phyloP scores from a whole-genome alignment of 2,888 invertebrate species.

The Drosophila percnosoma region DNA sequence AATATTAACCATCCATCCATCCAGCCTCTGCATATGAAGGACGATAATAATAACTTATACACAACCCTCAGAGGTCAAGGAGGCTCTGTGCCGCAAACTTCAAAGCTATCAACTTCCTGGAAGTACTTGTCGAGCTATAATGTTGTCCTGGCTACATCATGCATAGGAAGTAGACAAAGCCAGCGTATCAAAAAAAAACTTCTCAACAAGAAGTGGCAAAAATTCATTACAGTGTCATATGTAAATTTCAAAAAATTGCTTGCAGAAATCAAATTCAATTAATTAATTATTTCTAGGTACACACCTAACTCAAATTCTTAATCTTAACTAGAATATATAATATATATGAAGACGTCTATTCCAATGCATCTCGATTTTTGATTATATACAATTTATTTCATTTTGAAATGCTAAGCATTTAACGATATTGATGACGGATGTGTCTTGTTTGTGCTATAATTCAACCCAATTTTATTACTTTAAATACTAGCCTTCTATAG shows the following conservation, averaged over 20 bases:
- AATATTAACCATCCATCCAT: background rate
- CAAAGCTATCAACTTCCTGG: background rate
- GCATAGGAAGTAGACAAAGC: background rate
- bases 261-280: too few relatives aligned
- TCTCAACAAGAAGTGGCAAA: background rate
- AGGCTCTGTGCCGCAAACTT: slow-evolving; percentile 19
- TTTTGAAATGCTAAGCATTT: background rate
- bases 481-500: background rate
- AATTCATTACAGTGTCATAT: background rate
- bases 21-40: slow-evolving; percentile 47
- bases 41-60: slow-evolving; percentile 44
- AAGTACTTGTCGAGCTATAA: slow-evolving; percentile 1
- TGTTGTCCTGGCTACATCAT: slow-evolving; percentile 6
- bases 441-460: background rate
- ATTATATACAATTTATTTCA: background rate
- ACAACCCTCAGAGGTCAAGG: slow-evolving; percentile 42
- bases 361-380: background rate
- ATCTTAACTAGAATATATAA: background rate
- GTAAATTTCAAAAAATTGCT: too few relatives aligned
- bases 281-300: too few relatives aligned
- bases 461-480: background rate
- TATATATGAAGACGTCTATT: background rate
- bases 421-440: too few relatives aligned
- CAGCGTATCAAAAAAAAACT: background rate
- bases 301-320: too few relatives aligned